Conservation (phyloP, 2,797 vertebrate genomes). For the Chaetophractus vellerosus region DNA sequence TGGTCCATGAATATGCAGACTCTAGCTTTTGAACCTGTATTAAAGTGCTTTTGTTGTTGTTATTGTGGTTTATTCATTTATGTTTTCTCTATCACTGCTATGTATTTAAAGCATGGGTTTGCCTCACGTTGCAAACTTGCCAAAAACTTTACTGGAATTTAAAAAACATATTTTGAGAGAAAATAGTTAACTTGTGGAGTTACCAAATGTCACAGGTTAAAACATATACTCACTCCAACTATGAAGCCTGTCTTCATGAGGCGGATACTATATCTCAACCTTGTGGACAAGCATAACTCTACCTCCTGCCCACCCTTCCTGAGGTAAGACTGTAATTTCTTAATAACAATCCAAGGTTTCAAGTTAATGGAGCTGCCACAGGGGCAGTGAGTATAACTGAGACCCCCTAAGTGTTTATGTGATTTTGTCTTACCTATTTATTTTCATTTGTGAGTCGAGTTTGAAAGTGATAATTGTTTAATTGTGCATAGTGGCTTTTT, state of each 20-base stretch:
- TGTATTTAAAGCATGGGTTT: neutral
- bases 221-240: neutral
- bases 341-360: slow-evolving; percentile 55
- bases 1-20: neutral
- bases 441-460: slow-evolving; percentile 82
- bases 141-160: neutral
- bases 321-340: slow-evolving; percentile 75
- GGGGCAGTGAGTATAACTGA: slow-evolving; percentile 46
- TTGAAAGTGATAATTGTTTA: slow-evolving; percentile 85
- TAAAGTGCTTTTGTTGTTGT: neutral
- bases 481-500: slow-evolving; percentile 81
- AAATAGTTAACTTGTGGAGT: neutral
- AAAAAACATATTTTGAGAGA: slow-evolving; percentile 42
- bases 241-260: neutral
- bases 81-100: neutral
- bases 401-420: slow-evolving; percentile 71
- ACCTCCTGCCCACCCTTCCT: neutral
- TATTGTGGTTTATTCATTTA: neutral
- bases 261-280: neutral
- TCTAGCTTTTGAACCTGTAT: neutral
- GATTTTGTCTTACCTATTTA: slow-evolving; percentile 76
- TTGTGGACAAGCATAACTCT: slow-evolving; percentile 55
- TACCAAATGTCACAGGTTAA: neutral
- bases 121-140: neutral
- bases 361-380: neutral